These are phyloP conservation scores for Apomyelois bistriatella DNA, from an alignment of 2,888 invertebrate species.

Conservation along the genomic window DNA sequence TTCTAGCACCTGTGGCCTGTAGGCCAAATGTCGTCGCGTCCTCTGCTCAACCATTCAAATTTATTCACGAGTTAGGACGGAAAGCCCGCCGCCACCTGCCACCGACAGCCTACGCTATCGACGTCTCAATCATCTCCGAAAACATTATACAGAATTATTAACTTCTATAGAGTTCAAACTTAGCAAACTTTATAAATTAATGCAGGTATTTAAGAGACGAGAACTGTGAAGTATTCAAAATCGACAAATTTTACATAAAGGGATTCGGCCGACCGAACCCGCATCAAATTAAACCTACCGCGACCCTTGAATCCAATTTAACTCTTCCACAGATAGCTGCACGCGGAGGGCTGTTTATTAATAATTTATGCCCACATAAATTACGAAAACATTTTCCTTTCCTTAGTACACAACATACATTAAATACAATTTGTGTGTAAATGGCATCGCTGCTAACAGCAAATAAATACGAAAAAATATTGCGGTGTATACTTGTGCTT, in stretches of 20 bases:
- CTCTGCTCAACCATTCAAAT: constrained; percentile 58
- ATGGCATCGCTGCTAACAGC: background rate
- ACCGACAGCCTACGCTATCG: background rate
- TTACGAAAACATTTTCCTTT: constrained; percentile 52
- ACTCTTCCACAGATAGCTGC: constrained; percentile 53
- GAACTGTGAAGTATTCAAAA: constrained; percentile 38
- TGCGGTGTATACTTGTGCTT: too few species aligned
- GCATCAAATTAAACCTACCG: constrained; percentile 57
- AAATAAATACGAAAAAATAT: background rate
- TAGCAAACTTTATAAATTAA: constrained; percentile 22
- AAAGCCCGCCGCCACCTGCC: constrained; percentile 16
- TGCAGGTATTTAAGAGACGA: constrained; percentile 20
- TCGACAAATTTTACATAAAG: constrained; percentile 46
- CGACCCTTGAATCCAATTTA: constrained; percentile 64
- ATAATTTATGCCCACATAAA: constrained; percentile 62
- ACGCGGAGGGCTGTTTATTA: constrained; percentile 41
- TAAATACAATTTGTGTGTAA: constrained; percentile 12
- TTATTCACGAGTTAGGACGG: constrained; percentile 55
- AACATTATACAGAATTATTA: constrained; percentile 14
- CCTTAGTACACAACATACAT: constrained; percentile 40
- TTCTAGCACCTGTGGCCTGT: constrained; percentile 48
- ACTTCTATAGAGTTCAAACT: background rate
- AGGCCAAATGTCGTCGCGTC: constrained; percentile 46
- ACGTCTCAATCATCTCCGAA: background rate
- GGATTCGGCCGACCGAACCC: constrained; percentile 46